Conservation (phyloP, 2,797 vertebrate species). For the Enteromius trimaculatus region DNA sequence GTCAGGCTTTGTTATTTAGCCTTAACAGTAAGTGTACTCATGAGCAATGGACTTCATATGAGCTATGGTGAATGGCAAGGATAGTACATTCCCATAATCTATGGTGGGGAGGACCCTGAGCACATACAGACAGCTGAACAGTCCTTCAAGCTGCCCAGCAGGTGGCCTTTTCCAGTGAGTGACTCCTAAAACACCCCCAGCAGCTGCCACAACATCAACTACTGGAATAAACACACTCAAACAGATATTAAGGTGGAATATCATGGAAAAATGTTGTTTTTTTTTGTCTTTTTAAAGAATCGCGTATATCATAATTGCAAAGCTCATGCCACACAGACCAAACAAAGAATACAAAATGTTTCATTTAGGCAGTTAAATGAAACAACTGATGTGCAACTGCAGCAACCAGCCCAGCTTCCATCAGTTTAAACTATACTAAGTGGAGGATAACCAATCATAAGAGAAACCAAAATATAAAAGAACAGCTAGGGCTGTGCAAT, state of each 20-base stretch:
- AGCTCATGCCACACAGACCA: neutral
- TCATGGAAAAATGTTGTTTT: neutral
- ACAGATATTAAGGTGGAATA: neutral
- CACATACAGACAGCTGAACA: constrained; percentile 45
- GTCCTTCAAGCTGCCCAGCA: neutral
- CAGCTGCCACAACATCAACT: neutral
- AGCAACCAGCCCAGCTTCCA: neutral
- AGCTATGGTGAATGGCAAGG: constrained; percentile 21
- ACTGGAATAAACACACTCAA: neutral
- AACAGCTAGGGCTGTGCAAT: no score
- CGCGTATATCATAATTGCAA: neutral
- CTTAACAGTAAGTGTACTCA: constrained; percentile 1
- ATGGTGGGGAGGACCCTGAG: constrained; percentile 22
- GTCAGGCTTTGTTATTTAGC: constrained; percentile 30
- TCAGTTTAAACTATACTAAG: neutral
- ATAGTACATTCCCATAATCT: constrained; percentile 37
- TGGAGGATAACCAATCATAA: neutral
- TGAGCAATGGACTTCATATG: neutral
- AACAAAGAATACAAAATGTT: neutral
- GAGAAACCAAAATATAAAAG: no score
- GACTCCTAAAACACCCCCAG: neutral
- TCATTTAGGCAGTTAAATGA: neutral
- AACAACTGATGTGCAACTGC: no score
- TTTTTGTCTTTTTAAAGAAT: no score
- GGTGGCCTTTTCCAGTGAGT: constrained; percentile 10